A percentile compares a stretch with the other conserved stretches of the same genome.
These are phyloP conservation scores for Agriotes lineatus DNA, from an alignment of 2,888 invertebrate species.

Conservation along the genomic window DNA sequence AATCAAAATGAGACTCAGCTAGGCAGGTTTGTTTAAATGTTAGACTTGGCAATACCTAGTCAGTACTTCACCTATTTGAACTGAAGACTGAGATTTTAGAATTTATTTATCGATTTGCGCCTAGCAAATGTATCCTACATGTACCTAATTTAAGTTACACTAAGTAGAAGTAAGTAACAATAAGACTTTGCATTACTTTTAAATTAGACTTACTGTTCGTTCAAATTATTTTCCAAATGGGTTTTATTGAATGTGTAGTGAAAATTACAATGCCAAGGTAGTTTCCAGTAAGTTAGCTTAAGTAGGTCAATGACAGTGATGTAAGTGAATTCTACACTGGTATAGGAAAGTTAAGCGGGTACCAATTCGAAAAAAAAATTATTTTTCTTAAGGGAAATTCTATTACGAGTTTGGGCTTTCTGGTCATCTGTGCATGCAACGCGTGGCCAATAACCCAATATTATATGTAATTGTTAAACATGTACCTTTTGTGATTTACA, in stretches of 20 bases:
- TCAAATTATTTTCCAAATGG: conserved; percentile 16
- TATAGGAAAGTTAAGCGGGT: conserved; percentile 56
- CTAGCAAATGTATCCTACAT: conserved; percentile 37
- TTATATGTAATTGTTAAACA: conserved; percentile 56
- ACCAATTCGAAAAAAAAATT: conserved; percentile 59
- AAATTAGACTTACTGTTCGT: background rate
- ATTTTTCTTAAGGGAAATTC: conserved; percentile 59
- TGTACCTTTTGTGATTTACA: conserved; percentile 57
- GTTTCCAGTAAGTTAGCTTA: conserved; percentile 34
- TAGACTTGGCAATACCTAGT: conserved; percentile 39
- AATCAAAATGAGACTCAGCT: background rate
- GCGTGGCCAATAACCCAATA: conserved; percentile 25
- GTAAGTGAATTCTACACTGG: conserved; percentile 53
- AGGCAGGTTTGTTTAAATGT: background rate
- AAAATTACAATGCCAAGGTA: conserved; percentile 30
- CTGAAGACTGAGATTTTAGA: conserved; percentile 39
- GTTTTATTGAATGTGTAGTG: conserved; percentile 22
- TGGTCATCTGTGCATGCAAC: conserved; percentile 11
- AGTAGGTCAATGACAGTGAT: conserved; percentile 29
- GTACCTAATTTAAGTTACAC: conserved; percentile 38
- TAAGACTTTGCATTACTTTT: conserved; percentile 14
- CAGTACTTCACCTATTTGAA: conserved; percentile 40
- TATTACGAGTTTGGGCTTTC: conserved; percentile 15
- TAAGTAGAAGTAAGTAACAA: conserved; percentile 9
- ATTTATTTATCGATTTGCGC: conserved; percentile 39